Percentiles rank a stretch among this genome's conserved stretches.
phyloP scores from a whole-genome alignment of 2,113 vertebrate species.

The Raja brachyura region DNA sequence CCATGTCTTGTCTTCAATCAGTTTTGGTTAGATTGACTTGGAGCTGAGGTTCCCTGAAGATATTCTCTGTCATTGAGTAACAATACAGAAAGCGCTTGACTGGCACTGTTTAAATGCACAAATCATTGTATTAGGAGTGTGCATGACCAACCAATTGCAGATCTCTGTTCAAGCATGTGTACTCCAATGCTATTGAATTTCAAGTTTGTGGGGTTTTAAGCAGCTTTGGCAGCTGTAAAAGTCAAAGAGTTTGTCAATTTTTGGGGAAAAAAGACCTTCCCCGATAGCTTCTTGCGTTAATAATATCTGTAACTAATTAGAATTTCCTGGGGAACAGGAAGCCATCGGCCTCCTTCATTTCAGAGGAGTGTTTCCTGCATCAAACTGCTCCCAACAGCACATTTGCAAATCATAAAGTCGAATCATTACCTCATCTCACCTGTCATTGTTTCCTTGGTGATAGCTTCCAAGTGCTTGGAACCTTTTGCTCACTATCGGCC shows the following conservation, averaged over 20 bases:
- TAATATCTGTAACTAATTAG: not conserved
- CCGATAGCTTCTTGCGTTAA: not conserved
- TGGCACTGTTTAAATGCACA: too few relatives aligned
- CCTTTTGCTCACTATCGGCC: not conserved
- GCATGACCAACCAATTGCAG: too few relatives aligned
- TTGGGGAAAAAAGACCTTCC: not conserved
- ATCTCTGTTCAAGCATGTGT: too few relatives aligned
- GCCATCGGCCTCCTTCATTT: not conserved
- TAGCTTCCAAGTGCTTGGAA: not conserved
- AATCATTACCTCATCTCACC: conserved; percentile 20
- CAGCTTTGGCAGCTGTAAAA: not conserved
- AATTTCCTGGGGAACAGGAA: not conserved
- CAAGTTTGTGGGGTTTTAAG: not conserved
- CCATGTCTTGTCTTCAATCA: too few relatives aligned
- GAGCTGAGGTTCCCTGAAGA: too few relatives aligned
- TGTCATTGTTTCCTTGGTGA: not conserved
- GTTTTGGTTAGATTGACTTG: too few relatives aligned
- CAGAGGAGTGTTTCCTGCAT: not conserved
- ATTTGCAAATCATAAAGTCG: not conserved
- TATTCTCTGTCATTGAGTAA: too few relatives aligned
- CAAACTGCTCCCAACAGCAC: not conserved
- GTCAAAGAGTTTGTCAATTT: not conserved
- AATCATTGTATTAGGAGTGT: too few relatives aligned
- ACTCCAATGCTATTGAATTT: too few relatives aligned
- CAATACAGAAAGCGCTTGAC: too few relatives aligned